These are phyloP conservation scores for Palythoa heliodiscus DNA, from an alignment of 92 coral and sea anemone genomes.

Conservation along the genomic window DNA sequence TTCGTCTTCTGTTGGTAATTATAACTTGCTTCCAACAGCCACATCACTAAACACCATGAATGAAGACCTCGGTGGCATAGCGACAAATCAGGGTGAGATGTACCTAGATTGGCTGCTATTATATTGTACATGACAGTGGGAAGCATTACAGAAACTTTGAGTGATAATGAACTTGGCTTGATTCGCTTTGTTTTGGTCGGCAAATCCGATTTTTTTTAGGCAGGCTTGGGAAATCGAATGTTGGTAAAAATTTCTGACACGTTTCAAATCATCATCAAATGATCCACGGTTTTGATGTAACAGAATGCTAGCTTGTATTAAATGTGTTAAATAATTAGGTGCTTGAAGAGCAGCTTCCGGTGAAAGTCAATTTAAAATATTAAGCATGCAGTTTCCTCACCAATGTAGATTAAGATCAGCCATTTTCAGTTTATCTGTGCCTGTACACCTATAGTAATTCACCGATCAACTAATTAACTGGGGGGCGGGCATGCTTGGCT, in stretches of 20 bases:
- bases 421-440: too few relatives aligned
- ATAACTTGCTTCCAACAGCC: constrained; percentile 23
- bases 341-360: background rate
- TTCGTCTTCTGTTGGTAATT: constrained; percentile 14
- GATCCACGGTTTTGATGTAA: background rate
- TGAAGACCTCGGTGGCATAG: background rate
- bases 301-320: background rate
- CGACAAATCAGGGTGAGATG: constrained; percentile 10
- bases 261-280: background rate
- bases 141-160: background rate
- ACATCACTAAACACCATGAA: background rate
- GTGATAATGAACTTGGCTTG: background rate
- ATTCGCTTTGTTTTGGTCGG: background rate
- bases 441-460: too few relatives aligned
- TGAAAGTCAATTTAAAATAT: too few relatives aligned
- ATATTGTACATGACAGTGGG: background rate
- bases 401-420: too few relatives aligned
- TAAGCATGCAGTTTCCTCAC: too few relatives aligned
- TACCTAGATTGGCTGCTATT: background rate
- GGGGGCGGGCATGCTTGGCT: too few relatives aligned
- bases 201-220: background rate
- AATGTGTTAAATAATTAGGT: too few relatives aligned
- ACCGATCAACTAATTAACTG: too few relatives aligned
- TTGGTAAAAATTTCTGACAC: background rate
- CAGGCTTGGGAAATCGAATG: background rate